Base-by-base conservation (phyloP, 2,888 invertebrate genomes). In the Leptopilina myrica region DNA sequence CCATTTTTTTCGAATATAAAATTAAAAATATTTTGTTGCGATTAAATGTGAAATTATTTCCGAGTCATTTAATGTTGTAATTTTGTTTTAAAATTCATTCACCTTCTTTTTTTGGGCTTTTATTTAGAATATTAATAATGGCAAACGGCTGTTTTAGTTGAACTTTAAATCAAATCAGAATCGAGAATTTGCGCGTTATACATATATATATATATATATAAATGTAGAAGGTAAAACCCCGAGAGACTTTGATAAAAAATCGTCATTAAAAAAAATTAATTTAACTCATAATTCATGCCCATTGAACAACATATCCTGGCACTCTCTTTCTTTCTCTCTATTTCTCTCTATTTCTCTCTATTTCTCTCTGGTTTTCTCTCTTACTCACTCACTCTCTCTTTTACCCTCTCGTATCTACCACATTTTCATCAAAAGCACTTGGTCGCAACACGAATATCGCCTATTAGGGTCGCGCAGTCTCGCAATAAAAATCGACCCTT, bases 351-450 rank as follows among this genome's bases (percentile, higher is more conserved):
- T 12, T 20, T 20, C 20, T 20, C 20, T 20, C 20, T n/a, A n/a
- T n/a, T 11, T 49, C 49, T 49, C 49, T 49, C 11, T 49, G 6
- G 7, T 11, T 49, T 11, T 9, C 11, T 49, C 20, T 20, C 20
- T 20, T 20, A 20, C 20, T 20, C 20, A 20, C 20, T 20, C 20
- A 20, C 20, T 20, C 11, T 49, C 49, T 49, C 49, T 49, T 12
- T 49, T 12, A 11, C 12, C 9, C 49, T 49, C 69, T 73, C 69
- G 33, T 53, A 49, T 26, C 6, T 53, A 56, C 46, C 46, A 46
- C 33, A 73, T 56, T 56, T 73, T 73, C 69, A 73, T 73, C 69
- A 73, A 56, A 73, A 73, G 69, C 69, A 56, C 49, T 73, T 73
- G 53, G 69, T 73, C 53, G 69, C 69, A 73, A 49, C 69, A 73